Evolutionary conservation across 2,888 invertebrate species (phyloP).

Genomic region (Dascillus cervinus): DNA sequence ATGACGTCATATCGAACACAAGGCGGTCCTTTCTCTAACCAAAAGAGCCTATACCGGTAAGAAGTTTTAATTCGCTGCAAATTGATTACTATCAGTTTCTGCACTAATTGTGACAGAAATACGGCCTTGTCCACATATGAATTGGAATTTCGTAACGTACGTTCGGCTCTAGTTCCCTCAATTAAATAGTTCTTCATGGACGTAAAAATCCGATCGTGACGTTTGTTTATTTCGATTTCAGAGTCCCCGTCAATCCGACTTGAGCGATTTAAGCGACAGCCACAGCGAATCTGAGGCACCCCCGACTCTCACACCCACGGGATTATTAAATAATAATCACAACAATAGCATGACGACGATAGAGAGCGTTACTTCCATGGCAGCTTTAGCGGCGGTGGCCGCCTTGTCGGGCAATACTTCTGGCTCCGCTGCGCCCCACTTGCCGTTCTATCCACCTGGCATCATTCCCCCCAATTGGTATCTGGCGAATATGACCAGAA

Average conservation of each 20-base stretch:
- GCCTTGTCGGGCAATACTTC: constrained; percentile 41
- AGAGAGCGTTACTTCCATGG: constrained; percentile 57
- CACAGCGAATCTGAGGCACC: constrained; percentile 47
- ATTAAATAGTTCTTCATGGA: not conserved
- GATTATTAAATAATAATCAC: constrained; percentile 9
- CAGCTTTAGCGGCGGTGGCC: constrained; percentile 58
- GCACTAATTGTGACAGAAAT: constrained; percentile 29
- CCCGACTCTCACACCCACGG: constrained; percentile 42
- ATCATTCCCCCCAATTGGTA: constrained; percentile 38
- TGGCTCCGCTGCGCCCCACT: constrained; percentile 27
- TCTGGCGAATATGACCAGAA: constrained; percentile 47
- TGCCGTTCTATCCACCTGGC: constrained; percentile 36
- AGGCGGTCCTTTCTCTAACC: too few relatives aligned
- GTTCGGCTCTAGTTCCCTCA: constrained; percentile 29
- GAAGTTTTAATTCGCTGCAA: constrained; percentile 13
- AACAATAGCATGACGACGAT: constrained; percentile 47
- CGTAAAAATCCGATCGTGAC: too few relatives aligned
- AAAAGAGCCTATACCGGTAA: too few relatives aligned
- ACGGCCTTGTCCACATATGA: constrained; percentile 24
- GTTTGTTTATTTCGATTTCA: constrained; percentile 33
- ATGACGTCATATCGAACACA: too few relatives aligned
- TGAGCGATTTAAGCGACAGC: constrained; percentile 57
- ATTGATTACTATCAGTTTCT: constrained; percentile 28
- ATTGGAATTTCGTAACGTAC: constrained; percentile 22
- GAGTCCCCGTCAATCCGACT: constrained; percentile 62